A percentile compares a stretch with the other conserved stretches of the same genome.
phyloP scores from a whole-genome alignment of 1,140 invertebrate species.

The Nautilus pompilius region DNA sequence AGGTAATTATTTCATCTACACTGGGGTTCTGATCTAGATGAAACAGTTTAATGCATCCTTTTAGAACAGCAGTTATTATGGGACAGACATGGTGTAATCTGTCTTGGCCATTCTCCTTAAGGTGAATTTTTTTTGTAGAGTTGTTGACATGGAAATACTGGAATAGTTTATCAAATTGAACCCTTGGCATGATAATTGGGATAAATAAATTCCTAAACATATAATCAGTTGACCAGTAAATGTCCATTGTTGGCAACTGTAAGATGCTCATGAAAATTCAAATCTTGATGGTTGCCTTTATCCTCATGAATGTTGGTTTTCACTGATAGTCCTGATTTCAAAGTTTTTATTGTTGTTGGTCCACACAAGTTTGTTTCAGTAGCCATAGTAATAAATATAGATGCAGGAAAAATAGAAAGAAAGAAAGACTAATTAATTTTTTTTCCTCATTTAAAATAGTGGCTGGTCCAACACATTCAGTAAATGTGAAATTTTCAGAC shows the following conservation, averaged over 20 bases:
- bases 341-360: background rate
- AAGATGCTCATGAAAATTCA: slow-evolving; percentile 4
- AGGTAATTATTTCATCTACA: slow-evolving; percentile 17
- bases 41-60: slow-evolving; percentile 4
- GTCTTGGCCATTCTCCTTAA: slow-evolving; percentile 1
- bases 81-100: slow-evolving; percentile 4
- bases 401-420: too few relatives aligned
- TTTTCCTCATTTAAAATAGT: too few relatives aligned
- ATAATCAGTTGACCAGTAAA: slow-evolving; percentile 5
- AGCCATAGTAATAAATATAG: too few relatives aligned
- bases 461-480: too few relatives aligned
- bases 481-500: too few relatives aligned
- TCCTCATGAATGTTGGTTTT: background rate
- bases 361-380: slow-evolving; percentile 13
- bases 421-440: too few relatives aligned
- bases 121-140: background rate
- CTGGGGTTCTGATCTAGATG: slow-evolving; percentile 2
- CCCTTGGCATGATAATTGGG: slow-evolving; percentile 6
- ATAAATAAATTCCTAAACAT: slow-evolving; percentile 5
- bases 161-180: slow-evolving; percentile 4
- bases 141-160: slow-evolving; percentile 11
- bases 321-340: slow-evolving; percentile 1
- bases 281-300: slow-evolving; percentile 2
- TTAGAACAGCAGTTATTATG: background rate
- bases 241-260: slow-evolving; percentile 5